Evolutionary conservation across 2,797 vertebrate genomes (phyloP), one percentile per base, ranked within the genome.

Genomic region (Trichosurus vulpecula): DNA sequence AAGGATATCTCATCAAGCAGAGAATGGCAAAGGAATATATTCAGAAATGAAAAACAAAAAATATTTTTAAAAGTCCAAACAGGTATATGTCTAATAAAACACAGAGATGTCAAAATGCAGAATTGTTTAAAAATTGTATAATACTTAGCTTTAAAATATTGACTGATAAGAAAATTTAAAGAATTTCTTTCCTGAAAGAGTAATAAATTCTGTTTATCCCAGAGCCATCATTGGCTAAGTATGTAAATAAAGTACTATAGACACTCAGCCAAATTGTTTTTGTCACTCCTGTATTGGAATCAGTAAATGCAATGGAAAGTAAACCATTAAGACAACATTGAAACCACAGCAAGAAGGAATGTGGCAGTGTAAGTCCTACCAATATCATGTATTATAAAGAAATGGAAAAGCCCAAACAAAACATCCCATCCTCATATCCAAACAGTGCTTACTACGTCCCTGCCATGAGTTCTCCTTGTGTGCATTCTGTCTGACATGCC

Each of bases 371-470:
- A 91, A 54, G 95, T 96, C 94, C 96, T 96, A 97, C 89, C 95
- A 91, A 94, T 93, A 96, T 30, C 56, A 54, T 58, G 93, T 91
- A 95, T 95, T 81, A 95, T 54, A 61, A 93, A 94, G 91, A 96
- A 53, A 3, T n/a, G 19, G 52, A 90, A 90, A 30, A 35, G 3
- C 30, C 52, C 52, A 47, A 94, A 93, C 12, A 31, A 0, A 90
- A 30, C 11, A 35, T 19, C 92, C 25, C 41, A 57, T 90, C 95
- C 90, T 95, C 97, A 87, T 66, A n/a, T 9, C 54, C 91, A 97
- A 96, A 97, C 93, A 97, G 95, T 93, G 92, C 94, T 97, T 98
- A 97, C 94, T 97, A 95, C 95, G 94, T 96, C 97, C 96, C 52
- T 96, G 91, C 94, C 91, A 91, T 95, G 61, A 58, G 92, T 92